Base-by-base conservation (phyloP, 2,797 vertebrate genomes). In the Acestrorhynchus altus region DNA sequence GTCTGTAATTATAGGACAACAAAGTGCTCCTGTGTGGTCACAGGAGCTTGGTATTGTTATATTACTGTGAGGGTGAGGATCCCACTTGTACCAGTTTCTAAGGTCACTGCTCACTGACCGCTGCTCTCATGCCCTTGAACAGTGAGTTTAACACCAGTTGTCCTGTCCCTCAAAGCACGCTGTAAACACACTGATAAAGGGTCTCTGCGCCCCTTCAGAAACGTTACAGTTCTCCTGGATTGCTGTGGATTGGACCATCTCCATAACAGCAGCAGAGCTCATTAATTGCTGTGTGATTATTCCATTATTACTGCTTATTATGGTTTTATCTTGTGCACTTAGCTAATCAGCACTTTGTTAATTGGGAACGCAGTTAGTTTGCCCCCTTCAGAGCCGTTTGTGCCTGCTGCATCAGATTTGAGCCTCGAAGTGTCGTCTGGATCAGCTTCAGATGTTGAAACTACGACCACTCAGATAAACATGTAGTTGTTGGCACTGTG, bases 301-400 rank as follows among this genome's bases (percentile, higher is more conserved):
- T 69, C 72, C 40, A 70, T 80, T 75, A 80, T 74, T 74, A 74
- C 59, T 74, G 28, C 51, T 79, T 70, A 69, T 67, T 66, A 54
- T 74, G 64, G 61, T 46, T 67, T 54, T 63, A 51, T 46, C 54
- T 40, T 18, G 8, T 10, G 60, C 20, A 22, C 5, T 26, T 20
- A 20, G 22, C 60, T 66, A 78, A 72, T 72, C 60, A 28, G 24
- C 46, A 22, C 49, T 54, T 64, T 24, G n/a, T 24, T 78, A 78
- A 78, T 72, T 72, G 59, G 9, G 12, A 72, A 52, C 39, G 51
- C 60, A 15, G 44, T 64, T 64, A 42, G 10, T 28, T 40, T 31
- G 8, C 18, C 56, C 57, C 22, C 28, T 35, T 77, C 47, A 63
- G 75, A 31, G 16, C 10, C 18, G 5, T 40, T 57, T 22, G 65